Percentiles rank a stretch among this genome's conserved stretches.
These are phyloP conservation scores for Drosophila busckii DNA, from an alignment of 1,140 invertebrate species.

Conservation along the genomic window DNA sequence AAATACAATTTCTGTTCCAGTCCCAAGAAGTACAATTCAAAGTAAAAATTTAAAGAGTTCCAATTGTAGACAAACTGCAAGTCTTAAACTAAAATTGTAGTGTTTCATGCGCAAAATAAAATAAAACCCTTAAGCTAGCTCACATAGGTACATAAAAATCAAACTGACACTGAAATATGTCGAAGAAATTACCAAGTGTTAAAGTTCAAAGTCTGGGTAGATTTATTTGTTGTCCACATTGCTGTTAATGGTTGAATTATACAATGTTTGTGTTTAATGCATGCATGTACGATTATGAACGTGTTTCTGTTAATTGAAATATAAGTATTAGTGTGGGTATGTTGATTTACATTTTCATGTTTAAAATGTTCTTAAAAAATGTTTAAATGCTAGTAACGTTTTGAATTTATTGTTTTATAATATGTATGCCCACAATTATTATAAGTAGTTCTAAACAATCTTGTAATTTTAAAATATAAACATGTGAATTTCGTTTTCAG, in stretches of 20 bases:
- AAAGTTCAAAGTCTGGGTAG: conserved; percentile 16
- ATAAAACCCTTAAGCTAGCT: too few species aligned
- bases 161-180: too few species aligned
- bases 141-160: too few species aligned
- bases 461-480: conserved; percentile 56
- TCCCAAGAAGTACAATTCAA: conserved; percentile 15
- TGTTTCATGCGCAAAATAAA: too few species aligned
- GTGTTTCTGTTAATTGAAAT: conserved; percentile 12
- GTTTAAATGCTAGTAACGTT: conserved; percentile 44
- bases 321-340: conserved; percentile 5
- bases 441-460: conserved; percentile 48
- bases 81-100: too few species aligned
- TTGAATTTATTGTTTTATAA: conserved; percentile 55
- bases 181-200: too few species aligned
- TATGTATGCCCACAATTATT: conserved; percentile 54
- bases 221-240: conserved; percentile 34
- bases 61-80: too few species aligned
- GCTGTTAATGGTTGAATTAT: conserved; percentile 22
- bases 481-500: conserved; percentile 41
- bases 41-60: too few species aligned
- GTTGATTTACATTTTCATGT: conserved; percentile 32
- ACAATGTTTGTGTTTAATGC: conserved; percentile 27
- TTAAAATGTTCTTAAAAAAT: conserved; percentile 44
- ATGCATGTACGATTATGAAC: conserved; percentile 14
- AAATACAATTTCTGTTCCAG: conserved; percentile 29